A percentile compares a stretch with the other conserved stretches of the same genome.
These are phyloP conservation scores for Halotydeus destructor DNA, from an alignment of 1,140 invertebrate species.

Conservation along the genomic window DNA sequence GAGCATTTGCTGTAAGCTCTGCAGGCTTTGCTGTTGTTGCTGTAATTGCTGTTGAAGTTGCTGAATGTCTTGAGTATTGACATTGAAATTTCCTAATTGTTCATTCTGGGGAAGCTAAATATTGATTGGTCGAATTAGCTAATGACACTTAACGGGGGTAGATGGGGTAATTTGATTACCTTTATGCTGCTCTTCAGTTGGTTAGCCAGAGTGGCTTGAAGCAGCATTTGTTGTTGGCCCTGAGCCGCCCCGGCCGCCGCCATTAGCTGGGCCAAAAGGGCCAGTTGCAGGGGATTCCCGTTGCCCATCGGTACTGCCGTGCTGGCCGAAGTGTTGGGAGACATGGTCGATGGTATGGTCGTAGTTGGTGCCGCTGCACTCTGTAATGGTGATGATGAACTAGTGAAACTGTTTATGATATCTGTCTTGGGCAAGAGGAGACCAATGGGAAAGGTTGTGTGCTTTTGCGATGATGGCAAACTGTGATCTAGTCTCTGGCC, in stretches of 20 bases:
- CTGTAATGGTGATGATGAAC: too few relatives aligned
- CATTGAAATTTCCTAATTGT: constrained; percentile 22
- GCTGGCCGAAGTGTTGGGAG: too few relatives aligned
- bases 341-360: too few relatives aligned
- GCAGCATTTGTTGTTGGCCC: constrained; percentile 12
- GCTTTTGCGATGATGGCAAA: too few relatives aligned
- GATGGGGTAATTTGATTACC: background rate
- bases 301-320: too few relatives aligned
- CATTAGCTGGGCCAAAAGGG: constrained; percentile 8
- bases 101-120: constrained; percentile 12
- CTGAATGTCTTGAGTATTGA: constrained; percentile 36
- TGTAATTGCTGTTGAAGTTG: constrained; percentile 33
- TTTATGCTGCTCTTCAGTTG: constrained; percentile 5
- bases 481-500: too few relatives aligned
- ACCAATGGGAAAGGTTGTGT: too few relatives aligned
- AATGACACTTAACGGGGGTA: background rate
- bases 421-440: too few relatives aligned
- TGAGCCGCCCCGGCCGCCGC: constrained; percentile 6
- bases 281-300: too few relatives aligned
- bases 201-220: constrained; percentile 10
- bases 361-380: too few relatives aligned
- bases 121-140: background rate
- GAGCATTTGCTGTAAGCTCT: constrained; percentile 47
- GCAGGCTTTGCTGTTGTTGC: constrained; percentile 32
- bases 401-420: too few relatives aligned